These are phyloP conservation scores for Saccostrea glomerata DNA, from an alignment of 1,140 invertebrate genomes.

Conservation along the genomic window DNA sequence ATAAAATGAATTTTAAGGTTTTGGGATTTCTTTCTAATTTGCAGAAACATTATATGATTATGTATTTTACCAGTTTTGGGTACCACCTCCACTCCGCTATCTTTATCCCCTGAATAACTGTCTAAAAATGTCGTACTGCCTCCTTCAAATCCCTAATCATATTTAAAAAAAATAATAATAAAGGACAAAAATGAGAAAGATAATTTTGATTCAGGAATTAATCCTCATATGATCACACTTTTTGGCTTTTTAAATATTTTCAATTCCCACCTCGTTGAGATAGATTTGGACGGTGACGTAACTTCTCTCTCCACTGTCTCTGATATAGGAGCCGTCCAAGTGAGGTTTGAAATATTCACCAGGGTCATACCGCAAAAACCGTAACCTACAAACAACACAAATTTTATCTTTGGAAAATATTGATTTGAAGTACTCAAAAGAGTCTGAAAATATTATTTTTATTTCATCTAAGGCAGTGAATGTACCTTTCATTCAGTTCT, in stretches of 20 bases:
- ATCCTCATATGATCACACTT: no score
- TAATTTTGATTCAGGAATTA: no score
- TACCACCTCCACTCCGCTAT: constrained; percentile 57
- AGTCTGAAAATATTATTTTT: no score
- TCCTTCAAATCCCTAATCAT: constrained; percentile 65
- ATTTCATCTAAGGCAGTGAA: no score
- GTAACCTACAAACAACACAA: not conserved
- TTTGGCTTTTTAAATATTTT: no score
- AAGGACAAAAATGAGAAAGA: no score
- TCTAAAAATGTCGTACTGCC: constrained; percentile 67
- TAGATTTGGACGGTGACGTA: constrained; percentile 69
- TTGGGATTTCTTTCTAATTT: no score
- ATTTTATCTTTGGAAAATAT: no score
- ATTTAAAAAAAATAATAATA: no score
- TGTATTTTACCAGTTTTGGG: constrained; percentile 65
- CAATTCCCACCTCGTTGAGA: constrained; percentile 70
- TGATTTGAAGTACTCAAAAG: no score
- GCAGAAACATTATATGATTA: no score
- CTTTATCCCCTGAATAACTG: not conserved
- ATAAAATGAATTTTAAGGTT: no score
- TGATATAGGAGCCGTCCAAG: constrained; percentile 61
- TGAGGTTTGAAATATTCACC: constrained; percentile 71
- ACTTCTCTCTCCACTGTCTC: constrained; percentile 67
- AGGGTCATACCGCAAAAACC: constrained; percentile 63
- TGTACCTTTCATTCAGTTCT: constrained; percentile 68